Base-by-base conservation (phyloP, 2,113 vertebrate genomes). In the Pelodiscus sinensis region DNA sequence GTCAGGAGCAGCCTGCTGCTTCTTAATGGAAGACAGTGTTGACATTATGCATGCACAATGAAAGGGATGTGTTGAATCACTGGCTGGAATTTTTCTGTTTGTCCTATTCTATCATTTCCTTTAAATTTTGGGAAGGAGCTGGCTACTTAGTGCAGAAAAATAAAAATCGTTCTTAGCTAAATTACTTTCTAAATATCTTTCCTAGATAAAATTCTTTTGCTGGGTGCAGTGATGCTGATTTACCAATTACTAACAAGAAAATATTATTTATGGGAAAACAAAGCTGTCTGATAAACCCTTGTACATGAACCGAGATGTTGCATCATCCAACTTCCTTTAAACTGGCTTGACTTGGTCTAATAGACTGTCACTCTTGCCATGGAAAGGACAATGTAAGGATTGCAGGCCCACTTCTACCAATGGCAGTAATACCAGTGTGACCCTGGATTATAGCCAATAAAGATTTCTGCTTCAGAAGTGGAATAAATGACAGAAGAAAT, bases 61-160 rank as follows among this genome's bases (percentile, higher is more conserved):
- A 24, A 21, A 38, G 35, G 71, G 35, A 44, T 16, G 35, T 73
- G 68, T 73, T 22, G 19, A 21, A 35, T 38, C 35, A 73, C n/a
- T 73, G 71, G 71, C 35, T 24, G 71, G 71, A 73, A 9, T 65
- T 73, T 38, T 73, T 35, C 71, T 44, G 6, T 38, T 73, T 38
- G 35, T 22, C 71, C 35, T 38, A 24, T 22, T 73, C 35, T 38
- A 35, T 22, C 44, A 38, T 73, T 73, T 38, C 35, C 71, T 73
- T 73, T 73, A 21, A 24, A 44, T 75, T 35, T 75, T 90, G 65
- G 56, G 78, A 81, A 77, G 29, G 15, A 25, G 86, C 80, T 89
- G 91, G 93, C 95, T 25, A 25, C 38, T 50, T 75, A 80, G 82
- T 44, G 84, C 94, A 92, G 86, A 54, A 92, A 71, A 35, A 86